Base-by-base conservation (phyloP, 2,888 invertebrate genomes). In the Vesta saturnalis region DNA sequence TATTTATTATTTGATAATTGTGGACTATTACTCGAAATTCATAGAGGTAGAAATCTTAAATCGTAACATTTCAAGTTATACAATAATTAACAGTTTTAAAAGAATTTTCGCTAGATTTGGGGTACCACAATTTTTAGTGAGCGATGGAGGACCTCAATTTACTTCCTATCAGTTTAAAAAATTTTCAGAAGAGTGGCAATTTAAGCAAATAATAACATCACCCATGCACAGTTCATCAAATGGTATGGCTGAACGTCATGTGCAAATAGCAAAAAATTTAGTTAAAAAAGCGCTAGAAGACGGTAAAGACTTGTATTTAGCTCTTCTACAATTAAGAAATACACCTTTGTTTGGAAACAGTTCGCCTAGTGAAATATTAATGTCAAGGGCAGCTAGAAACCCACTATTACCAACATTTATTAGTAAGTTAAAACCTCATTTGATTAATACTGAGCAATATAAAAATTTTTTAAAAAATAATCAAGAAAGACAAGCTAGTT, bases 101-200 rank as follows among this genome's bases (percentile, higher is more conserved):
- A n/a, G n/a, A 6, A 60, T 52, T 12, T 63, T 66, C 54, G 47
- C 66, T 15, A 66, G 64, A 19, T 49, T 58, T 16, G 63, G 67
- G 5, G 63, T 67, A 30, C 69, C 69, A n/a, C n/a, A n/a, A n/a
- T n/a, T n/a, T n/a, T n/a, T n/a, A n/a, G n/a, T n/a, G n/a, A 60
- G 55, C 1, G 60, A 63, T 22, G 52, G 22, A 10, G 63, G 62
- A 2, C 57, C 39, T 14, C 59, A 68, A 46, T 64, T 60, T 22
- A 21, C 14, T 10, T 14, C 14, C n/a, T 2, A 39, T 58, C 21
- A 16, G n/a, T 18, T 49, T 8, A 30, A 49, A n/a, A n/a, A n/a
- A n/a, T n/a, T n/a, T n/a, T n/a, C n/a, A n/a, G n/a, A n/a, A n/a
- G n/a, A n/a, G n/a, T n/a, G n/a, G n/a, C 18, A 52, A 8, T 57